Base-by-base conservation (phyloP, 1,140 invertebrate species). In the Drosophila miranda region DNA sequence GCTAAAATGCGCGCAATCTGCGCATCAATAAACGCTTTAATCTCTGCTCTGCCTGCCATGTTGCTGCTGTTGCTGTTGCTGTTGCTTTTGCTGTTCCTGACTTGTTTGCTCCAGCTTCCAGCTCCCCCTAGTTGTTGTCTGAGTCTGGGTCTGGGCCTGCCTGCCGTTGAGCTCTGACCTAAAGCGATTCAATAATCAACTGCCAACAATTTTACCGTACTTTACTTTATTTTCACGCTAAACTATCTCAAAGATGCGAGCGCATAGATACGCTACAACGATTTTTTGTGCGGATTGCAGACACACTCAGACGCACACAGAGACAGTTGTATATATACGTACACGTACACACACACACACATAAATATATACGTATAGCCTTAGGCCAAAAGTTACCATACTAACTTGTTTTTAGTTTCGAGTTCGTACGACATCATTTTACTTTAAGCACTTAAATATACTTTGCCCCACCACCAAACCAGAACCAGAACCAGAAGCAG, bases 361-460 rank as follows among this genome's bases (percentile, higher is more conserved):
- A 26, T 55, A 54, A 19, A 23, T 46, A 8, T 54, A 68, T 73
- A 69, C 56, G 61, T 59, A 64, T 73, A 59, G 80, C 82, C 82
- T 87, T 72, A 87, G 82, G 82, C 82, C 82, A 87, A 87, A 87
- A 87, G 82, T 87, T 87, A 87, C 82, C 82, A 87, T 87, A 87
- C 82, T 87, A 87, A 87, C 82, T 87, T 87, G 82, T 87, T 87
- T 87, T 87, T 87, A 87, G 82, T 89, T 86, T 89, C 80, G 81
- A 89, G 86, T 89, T 89, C 81, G 81, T 89, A 86, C 86, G 86
- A 89, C 86, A 89, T 89, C 86, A 89, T 89, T 89, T 89, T 86
- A 89, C 86, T 89, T 82, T 89, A 89, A 89, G 86, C 86, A 86
- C 86, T 89, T 89, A 89, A 89, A 89, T 87, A 87, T 87, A 87